Evolutionary conservation across 2,888 invertebrate genomes (phyloP).

Genomic region (Piscicola geometra): DNA sequence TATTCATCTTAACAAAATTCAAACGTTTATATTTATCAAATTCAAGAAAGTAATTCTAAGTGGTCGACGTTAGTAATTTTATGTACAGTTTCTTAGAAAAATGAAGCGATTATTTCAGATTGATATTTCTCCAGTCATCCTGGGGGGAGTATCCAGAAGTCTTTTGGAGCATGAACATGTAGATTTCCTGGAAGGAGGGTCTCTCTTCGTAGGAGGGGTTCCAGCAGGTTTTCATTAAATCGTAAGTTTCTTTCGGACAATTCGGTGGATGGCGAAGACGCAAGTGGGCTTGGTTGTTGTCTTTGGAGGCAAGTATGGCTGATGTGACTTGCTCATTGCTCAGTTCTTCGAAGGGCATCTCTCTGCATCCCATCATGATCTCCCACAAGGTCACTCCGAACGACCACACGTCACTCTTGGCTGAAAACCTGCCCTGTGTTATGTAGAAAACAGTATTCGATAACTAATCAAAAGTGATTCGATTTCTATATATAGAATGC

Average conservation of each 20-base stretch:
- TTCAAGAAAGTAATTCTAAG: too few species aligned
- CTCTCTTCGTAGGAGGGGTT: constrained; percentile 72
- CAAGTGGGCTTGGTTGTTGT: not conserved
- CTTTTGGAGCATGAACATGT: constrained; percentile 65
- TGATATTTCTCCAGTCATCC: constrained; percentile 21
- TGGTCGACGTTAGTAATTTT: too few species aligned
- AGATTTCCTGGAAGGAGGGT: constrained; percentile 80
- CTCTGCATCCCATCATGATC: constrained; percentile 13
- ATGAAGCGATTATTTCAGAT: not conserved
- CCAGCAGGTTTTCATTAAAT: constrained; percentile 84
- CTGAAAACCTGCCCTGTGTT: constrained; percentile 25
- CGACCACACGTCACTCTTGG: constrained; percentile 23
- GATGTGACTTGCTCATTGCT: not conserved
- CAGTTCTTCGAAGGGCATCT: not conserved
- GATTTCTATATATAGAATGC: too few species aligned
- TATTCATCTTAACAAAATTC: too few species aligned
- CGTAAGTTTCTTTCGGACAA: constrained; percentile 81
- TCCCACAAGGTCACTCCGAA: constrained; percentile 31
- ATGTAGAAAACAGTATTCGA: too few species aligned
- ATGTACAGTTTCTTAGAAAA: too few species aligned
- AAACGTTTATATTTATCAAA: too few species aligned
- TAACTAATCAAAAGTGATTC: too few species aligned
- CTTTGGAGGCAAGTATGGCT: not conserved
- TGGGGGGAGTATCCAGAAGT: constrained; percentile 41
- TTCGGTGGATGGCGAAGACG: constrained; percentile 69